Percentiles rank a stretch among this genome's conserved stretches.
These are phyloP conservation scores for Eristalinus sepulchralis DNA, from an alignment of 2,888 invertebrate genomes.

Conservation along the genomic window DNA sequence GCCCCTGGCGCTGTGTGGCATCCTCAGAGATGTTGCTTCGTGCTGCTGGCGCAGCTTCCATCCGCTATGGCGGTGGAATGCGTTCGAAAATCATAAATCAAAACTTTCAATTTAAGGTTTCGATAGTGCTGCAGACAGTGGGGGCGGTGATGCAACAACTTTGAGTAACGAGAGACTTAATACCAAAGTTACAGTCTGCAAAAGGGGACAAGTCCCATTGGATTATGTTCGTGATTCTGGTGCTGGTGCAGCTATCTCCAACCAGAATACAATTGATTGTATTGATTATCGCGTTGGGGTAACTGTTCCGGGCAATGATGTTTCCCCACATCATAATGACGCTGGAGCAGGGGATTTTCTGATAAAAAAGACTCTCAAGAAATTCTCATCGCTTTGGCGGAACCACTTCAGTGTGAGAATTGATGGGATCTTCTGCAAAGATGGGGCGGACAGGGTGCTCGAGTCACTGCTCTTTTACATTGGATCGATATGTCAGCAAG, in stretches of 20 bases:
- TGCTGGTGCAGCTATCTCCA: conserved; percentile 13
- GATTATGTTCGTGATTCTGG: conserved; percentile 24
- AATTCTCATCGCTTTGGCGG: conserved; percentile 53
- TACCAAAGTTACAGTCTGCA: conserved; percentile 25
- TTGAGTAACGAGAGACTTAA: conserved; percentile 34
- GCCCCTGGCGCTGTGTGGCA: conserved; percentile 44
- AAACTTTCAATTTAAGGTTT: conserved; percentile 73
- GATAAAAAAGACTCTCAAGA: conserved; percentile 19
- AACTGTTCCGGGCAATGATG: conserved; percentile 44
- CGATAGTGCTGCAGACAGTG: neutral
- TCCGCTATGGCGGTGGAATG: conserved; percentile 34
- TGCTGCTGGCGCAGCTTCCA: conserved; percentile 32
- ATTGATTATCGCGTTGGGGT: conserved; percentile 60
- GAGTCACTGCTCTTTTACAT: conserved; percentile 80
- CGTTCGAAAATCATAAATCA: conserved; percentile 73
- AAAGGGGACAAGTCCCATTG: conserved; percentile 46
- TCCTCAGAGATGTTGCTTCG: conserved; percentile 22
- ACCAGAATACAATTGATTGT: conserved; percentile 61
- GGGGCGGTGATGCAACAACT: conserved; percentile 54
- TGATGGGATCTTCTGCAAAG: conserved; percentile 33
- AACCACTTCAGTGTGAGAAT: conserved; percentile 61
- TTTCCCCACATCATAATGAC: conserved; percentile 25
- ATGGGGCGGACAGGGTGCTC: conserved; percentile 75
- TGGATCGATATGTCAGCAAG: conserved; percentile 82
- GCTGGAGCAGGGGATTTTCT: neutral